Base-by-base conservation (phyloP, 1,140 invertebrate species). In the Lasioglossum baleicum region DNA sequence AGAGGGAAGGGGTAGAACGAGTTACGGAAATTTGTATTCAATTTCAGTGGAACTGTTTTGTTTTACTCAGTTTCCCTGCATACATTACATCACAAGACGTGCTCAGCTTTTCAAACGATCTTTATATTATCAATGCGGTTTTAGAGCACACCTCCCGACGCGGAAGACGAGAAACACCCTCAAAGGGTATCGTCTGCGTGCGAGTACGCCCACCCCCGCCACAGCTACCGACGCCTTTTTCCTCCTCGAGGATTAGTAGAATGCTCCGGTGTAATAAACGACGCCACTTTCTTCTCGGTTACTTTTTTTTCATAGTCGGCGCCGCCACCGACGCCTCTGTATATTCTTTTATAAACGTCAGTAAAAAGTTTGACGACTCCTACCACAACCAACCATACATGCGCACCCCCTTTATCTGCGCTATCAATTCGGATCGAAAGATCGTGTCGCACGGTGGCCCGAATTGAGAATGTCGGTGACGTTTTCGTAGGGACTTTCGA, bases 41-140 rank as follows among this genome's bases (percentile, higher is more conserved):
- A 90, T 89, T 89, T 89, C 86, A 86, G 82, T 84, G 73, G 31
- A 75, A 84, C 82, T 88, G 85, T 90, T 90, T 88, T 88, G 87
- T 88, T 90, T 87, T 86, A 88, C 87, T 88, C 83, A 44, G 81
- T 76, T 82, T 75, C 58, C 64, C 77, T 80, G 88, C 87, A 89
- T 88, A 89, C n/a, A 89, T 90, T 89, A 89, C 81, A 72, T 77
- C 72, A 48, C 58, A 58, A 40, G 51, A 90, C 87, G 88, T 90
- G 87, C 77, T 22, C 56, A 58, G 87, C 81, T 74, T 88, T 79
- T 85, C 78, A 88, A 89, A 74, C 76, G 82, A 88, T 90, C 77
- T 88, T 87, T 86, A 83, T 83, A 86, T 89, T 87, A 87, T 88
- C 84, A 86, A 73, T 87, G 83, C 71, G 66, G 73, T 82, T 88